Percentiles rank a stretch among this genome's conserved stretches.
Evolutionary conservation across 2,113 vertebrate genomes (phyloP).

Genomic region (Bagarius yarrelli): DNA sequence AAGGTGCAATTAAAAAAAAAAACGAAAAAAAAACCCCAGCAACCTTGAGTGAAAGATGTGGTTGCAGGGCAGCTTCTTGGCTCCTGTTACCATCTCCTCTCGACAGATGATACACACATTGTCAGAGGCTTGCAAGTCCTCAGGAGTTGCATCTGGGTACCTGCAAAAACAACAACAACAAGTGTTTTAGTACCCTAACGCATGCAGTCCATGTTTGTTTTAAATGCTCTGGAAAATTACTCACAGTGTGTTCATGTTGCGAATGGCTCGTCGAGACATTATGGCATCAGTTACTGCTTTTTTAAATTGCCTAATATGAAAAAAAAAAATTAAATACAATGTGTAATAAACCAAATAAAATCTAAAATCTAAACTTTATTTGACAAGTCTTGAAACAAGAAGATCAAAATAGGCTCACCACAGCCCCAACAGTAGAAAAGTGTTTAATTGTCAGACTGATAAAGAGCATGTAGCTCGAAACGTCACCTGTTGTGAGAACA

Average conservation of each 20-base stretch:
- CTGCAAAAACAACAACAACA: conserved; percentile 60
- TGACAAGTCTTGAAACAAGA: no score
- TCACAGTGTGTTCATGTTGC: conserved; percentile 98
- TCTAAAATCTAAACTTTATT: no score
- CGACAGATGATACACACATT: conserved; percentile 97
- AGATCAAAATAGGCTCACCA: no score
- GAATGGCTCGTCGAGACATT: conserved; percentile 94
- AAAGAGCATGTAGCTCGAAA: no score
- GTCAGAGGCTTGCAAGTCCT: conserved; percentile 88
- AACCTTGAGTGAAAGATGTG: conserved; percentile 98
- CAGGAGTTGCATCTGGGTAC: conserved; percentile 91
- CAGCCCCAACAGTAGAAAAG: no score
- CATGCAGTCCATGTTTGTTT: no score
- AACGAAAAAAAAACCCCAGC: neutral
- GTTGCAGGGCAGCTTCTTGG: conserved; percentile 93
- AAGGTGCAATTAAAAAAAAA: neutral
- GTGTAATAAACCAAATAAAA: no score
- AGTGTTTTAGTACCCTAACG: neutral
- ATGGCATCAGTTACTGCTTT: conserved; percentile 94
- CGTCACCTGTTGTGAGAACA: no score
- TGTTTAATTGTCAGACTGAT: no score
- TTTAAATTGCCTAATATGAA: conserved; percentile 85
- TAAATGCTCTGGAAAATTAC: conserved; percentile 54
- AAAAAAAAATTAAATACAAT: neutral
- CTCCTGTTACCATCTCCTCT: conserved; percentile 94